Conservation (phyloP, 1,140 invertebrate species). For the Eubasilissa regina region DNA sequence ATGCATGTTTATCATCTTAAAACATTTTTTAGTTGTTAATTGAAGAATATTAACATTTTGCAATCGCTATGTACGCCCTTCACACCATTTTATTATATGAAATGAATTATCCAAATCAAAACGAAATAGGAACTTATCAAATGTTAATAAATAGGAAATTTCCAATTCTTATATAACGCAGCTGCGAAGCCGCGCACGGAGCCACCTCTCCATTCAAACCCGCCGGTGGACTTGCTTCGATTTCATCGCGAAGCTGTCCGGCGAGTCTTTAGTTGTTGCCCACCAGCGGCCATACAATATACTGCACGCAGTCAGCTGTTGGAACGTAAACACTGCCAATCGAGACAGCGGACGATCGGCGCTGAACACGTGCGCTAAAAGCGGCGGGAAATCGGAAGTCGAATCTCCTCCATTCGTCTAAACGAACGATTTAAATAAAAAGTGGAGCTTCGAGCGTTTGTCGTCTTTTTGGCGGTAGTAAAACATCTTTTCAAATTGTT, state of each 20-base stretch:
- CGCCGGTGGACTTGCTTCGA: conserved; percentile 18
- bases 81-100: too few relatives aligned
- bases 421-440: not conserved
- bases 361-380: conserved; percentile 13
- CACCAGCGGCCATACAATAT: conserved; percentile 16
- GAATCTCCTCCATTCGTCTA: not conserved
- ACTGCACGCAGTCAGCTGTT: conserved; percentile 1
- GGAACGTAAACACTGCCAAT: conserved; percentile 1
- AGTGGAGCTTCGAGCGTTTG: not conserved
- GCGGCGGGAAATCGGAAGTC: not conserved
- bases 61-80: too few relatives aligned
- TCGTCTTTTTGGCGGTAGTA: not conserved
- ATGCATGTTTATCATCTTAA: too few relatives aligned
- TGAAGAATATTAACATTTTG: not conserved
- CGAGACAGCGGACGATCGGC: not conserved
- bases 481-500: too few relatives aligned
- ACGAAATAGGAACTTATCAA: too few relatives aligned
- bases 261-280: not conserved
- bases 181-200: not conserved
- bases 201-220: conserved; percentile 26
- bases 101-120: too few relatives aligned
- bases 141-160: not conserved
- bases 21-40: too few relatives aligned
- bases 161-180: conserved; percentile 21
- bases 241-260: conserved; percentile 27